Percentiles rank a stretch among this genome's conserved stretches.
Conservation (phyloP, 1,140 invertebrate genomes). For the Leucophenga varia region DNA sequence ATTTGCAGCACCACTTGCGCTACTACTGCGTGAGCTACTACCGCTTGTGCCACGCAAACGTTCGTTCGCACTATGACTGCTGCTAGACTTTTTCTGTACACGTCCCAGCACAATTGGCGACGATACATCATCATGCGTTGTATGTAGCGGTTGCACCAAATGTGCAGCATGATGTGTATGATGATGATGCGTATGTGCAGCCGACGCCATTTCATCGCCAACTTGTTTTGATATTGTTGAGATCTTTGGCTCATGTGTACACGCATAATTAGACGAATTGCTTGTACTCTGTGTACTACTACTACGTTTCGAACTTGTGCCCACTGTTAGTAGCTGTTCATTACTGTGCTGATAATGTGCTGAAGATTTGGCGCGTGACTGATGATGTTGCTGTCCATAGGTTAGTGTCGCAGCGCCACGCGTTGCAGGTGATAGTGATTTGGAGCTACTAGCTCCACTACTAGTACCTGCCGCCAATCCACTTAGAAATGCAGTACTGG, state of each 20-base stretch:
- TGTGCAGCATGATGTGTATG: slow-evolving; percentile 18
- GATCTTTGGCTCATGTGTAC: slow-evolving; percentile 43
- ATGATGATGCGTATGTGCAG: slow-evolving; percentile 22
- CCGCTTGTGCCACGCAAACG: slow-evolving; percentile 13
- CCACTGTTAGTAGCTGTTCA: neutral
- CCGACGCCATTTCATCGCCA: slow-evolving; percentile 35
- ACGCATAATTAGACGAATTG: neutral
- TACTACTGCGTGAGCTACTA: slow-evolving; percentile 13
- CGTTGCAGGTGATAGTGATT: slow-evolving; percentile 18
- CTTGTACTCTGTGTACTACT: too few relatives aligned
- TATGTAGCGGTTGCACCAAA: slow-evolving; percentile 32
- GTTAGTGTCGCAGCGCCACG: slow-evolving; percentile 5
- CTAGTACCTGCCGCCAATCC: slow-evolving; percentile 31
- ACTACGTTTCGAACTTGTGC: slow-evolving; percentile 21
- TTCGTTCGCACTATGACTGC: slow-evolving; percentile 18
- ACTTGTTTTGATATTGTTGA: slow-evolving; percentile 52
- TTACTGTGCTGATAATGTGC: slow-evolving; percentile 28
- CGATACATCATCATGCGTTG: slow-evolving; percentile 43
- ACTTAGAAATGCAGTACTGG: slow-evolving; percentile 33
- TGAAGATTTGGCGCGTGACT: slow-evolving; percentile 39
- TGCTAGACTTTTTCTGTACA: slow-evolving; percentile 40
- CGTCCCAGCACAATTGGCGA: slow-evolving; percentile 42
- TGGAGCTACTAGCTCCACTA: slow-evolving; percentile 21
- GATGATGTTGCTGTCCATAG: slow-evolving; percentile 28
- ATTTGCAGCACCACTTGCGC: neutral